A percentile compares a stretch with the other conserved stretches of the same genome.
Evolutionary conservation across 2,113 vertebrate genomes (phyloP).

Genomic region (Peromyscus polionotus): DNA sequence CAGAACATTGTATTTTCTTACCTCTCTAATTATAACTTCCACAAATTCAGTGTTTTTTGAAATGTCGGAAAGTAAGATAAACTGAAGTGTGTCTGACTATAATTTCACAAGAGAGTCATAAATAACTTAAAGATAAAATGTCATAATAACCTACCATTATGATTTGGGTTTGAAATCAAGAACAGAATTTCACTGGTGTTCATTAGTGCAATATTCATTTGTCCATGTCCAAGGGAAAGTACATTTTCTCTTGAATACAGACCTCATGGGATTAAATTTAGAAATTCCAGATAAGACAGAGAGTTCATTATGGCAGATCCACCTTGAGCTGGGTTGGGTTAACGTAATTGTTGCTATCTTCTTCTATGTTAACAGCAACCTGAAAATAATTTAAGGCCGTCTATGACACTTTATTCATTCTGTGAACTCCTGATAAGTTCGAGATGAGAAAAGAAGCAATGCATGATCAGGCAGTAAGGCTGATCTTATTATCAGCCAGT

Average conservation of each 20-base stretch:
- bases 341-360: slow-evolving; percentile 41
- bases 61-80: not conserved
- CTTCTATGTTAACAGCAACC: slow-evolving; percentile 40
- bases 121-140: not conserved
- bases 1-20: not conserved
- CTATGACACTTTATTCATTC: slow-evolving; percentile 79
- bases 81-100: not conserved
- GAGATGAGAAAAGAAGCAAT: slow-evolving; percentile 77
- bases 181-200: slow-evolving; percentile 23
- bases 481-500: slow-evolving; percentile 56
- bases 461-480: slow-evolving; percentile 80
- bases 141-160: not conserved
- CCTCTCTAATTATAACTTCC: not conserved
- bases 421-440: slow-evolving; percentile 82
- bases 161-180: slow-evolving; percentile 23
- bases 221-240: slow-evolving; percentile 4
- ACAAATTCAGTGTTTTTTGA: not conserved
- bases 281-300: slow-evolving; percentile 37
- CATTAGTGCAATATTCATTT: slow-evolving; percentile 24
- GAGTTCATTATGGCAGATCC: slow-evolving; percentile 22
- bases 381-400: slow-evolving; percentile 73
- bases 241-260: not conserved
- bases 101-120: not conserved
- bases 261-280: slow-evolving; percentile 54
- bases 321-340: slow-evolving; percentile 13